phyloP scores from a whole-genome alignment of 2,888 invertebrate species.

The Eudasyphora cyanicolor region DNA sequence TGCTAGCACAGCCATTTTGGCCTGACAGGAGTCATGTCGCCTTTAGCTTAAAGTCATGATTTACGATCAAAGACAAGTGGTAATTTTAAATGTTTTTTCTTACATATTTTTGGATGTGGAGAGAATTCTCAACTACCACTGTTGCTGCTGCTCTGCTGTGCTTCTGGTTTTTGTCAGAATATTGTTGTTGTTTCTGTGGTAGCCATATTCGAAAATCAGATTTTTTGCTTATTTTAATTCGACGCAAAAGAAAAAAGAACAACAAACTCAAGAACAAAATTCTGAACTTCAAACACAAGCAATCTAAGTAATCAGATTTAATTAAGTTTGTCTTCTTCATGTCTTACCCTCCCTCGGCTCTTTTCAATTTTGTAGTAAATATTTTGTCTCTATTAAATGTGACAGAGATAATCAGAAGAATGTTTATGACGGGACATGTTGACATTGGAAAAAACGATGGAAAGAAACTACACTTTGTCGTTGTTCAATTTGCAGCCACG shows the following conservation, averaged over 20 bases:
- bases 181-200: constrained; percentile 27
- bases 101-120: constrained; percentile 8
- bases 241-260: constrained; percentile 42
- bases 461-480: not conserved
- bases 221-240: constrained; percentile 48
- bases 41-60: constrained; percentile 65
- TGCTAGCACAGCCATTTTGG: constrained; percentile 58
- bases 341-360: not conserved
- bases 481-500: no score
- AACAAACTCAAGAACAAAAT: not conserved
- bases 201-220: constrained; percentile 42
- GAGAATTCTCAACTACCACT: not conserved
- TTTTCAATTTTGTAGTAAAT: constrained; percentile 14
- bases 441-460: not conserved
- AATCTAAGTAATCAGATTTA: constrained; percentile 61
- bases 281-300: constrained; percentile 41
- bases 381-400: constrained; percentile 12
- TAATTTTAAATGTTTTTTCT: constrained; percentile 56
- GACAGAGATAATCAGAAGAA: constrained; percentile 5
- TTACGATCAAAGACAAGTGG: constrained; percentile 66
- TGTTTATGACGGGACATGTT: constrained; percentile 12
- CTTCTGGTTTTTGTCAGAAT: constrained; percentile 11
- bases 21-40: constrained; percentile 66
- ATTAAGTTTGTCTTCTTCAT: constrained; percentile 51
- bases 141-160: not conserved